phyloP scores from a whole-genome alignment of 2,888 invertebrate species.

The Hesperia comma region DNA sequence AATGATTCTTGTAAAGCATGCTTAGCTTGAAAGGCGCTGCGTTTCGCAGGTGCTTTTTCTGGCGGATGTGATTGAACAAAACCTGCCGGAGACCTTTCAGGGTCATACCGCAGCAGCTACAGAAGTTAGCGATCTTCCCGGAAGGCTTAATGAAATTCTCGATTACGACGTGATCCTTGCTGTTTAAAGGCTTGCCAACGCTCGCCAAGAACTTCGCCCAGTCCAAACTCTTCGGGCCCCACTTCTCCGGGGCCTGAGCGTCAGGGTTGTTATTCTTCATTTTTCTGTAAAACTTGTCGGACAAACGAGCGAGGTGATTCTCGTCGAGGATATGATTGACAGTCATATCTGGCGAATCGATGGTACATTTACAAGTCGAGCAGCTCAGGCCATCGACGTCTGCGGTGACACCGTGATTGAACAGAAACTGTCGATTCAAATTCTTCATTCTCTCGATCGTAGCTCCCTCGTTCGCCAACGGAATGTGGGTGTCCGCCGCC shows the following conservation, averaged over 20 bases:
- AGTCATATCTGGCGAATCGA: slow-evolving; percentile 61
- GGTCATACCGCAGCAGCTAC: slow-evolving; percentile 76
- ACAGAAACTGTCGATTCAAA: slow-evolving; percentile 68
- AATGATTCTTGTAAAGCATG: slow-evolving; percentile 70
- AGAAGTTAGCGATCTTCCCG: slow-evolving; percentile 73
- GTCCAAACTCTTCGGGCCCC: slow-evolving; percentile 76
- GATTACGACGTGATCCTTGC: slow-evolving; percentile 71
- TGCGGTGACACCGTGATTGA: slow-evolving; percentile 58
- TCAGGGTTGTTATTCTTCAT: slow-evolving; percentile 64
- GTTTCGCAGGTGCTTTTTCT: slow-evolving; percentile 77
- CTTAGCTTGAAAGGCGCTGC: slow-evolving; percentile 72
- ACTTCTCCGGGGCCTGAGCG: slow-evolving; percentile 71
- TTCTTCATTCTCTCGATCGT: slow-evolving; percentile 68
- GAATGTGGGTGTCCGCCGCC: slow-evolving; percentile 69
- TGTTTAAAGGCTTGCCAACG: slow-evolving; percentile 71
- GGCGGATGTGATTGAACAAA: slow-evolving; percentile 76
- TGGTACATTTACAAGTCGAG: slow-evolving; percentile 59
- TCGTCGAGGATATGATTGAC: slow-evolving; percentile 74
- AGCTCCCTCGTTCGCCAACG: slow-evolving; percentile 60
- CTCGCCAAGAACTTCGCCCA: slow-evolving; percentile 77
- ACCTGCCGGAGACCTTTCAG: slow-evolving; percentile 76
- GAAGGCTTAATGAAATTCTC: slow-evolving; percentile 78
- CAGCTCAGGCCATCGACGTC: slow-evolving; percentile 58
- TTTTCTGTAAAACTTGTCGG: slow-evolving; percentile 69
- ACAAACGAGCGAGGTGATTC: slow-evolving; percentile 69